phyloP scores from a whole-genome alignment of 2,113 vertebrate genomes.

The Balaenoptera acutorostrata region DNA sequence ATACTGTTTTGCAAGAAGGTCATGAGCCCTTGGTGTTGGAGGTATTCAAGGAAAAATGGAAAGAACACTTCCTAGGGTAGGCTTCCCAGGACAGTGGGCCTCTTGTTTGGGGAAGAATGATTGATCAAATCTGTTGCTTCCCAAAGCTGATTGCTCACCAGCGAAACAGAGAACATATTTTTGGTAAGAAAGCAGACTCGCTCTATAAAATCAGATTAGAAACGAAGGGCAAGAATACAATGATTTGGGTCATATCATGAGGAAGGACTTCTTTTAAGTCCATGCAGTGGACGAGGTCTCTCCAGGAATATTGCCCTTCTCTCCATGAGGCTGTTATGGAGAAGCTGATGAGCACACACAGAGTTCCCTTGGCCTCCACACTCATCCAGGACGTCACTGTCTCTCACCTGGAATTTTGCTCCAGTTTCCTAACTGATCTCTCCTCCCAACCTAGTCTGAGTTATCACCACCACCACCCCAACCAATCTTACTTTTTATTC shows the following conservation, averaged over 20 bases:
- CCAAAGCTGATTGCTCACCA: background rate
- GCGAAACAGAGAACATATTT: background rate
- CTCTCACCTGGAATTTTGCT: background rate
- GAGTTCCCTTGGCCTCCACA: background rate
- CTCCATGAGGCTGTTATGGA: background rate
- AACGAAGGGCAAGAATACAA: background rate
- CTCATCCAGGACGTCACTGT: background rate
- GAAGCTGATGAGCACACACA: background rate
- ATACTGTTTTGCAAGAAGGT: background rate
- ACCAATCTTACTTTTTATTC: background rate
- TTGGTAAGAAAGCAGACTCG: background rate
- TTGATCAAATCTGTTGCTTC: background rate
- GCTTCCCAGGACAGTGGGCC: background rate
- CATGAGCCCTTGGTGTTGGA: background rate
- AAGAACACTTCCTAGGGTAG: background rate
- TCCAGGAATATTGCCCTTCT: background rate
- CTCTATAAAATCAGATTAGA: slow-evolving; percentile 7
- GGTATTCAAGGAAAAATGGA: background rate
- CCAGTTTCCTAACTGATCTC: background rate
- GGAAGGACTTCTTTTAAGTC: background rate
- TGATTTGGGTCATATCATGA: background rate
- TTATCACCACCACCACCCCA: background rate
- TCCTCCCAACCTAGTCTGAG: background rate
- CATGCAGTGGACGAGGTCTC: background rate
- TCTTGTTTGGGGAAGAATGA: background rate